Evolutionary conservation across 1,140 invertebrate genomes (phyloP), one percentile per base, ranked within the genome.

Genomic region (Adelges cooleyi): DNA sequence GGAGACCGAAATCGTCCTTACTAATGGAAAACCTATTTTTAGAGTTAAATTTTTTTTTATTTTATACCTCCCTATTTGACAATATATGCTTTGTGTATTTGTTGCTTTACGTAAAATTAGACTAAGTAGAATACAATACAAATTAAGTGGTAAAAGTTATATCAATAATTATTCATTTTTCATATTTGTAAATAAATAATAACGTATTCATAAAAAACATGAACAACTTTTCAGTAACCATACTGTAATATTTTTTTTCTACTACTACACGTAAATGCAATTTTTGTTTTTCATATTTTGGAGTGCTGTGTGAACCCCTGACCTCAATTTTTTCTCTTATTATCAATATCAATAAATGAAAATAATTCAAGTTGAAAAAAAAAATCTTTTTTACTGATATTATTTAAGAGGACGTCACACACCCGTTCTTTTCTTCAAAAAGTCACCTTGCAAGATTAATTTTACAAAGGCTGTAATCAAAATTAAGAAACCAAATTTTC

Each of bases 1-100:
- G 56, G 56, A 62, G 56, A 62, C 42, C 42, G 56, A 62, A 62
- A 48, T 9, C 56, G 56, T 22, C 56, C 56, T 8, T 62, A 62
- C 10, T 62, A 62, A 62, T 22, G 18, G 29, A 33, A 27, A 62
- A 62, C 40, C 17, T 18, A 33, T 29, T 46, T 59, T 62, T 62
- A 62, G 25, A n/a, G 9, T 13, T 33, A 10, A n/a, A 48, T 23
- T 62, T 62, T 62, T 56, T 59, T 62, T 46, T 59, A 46, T 46
- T 15, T 33, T 22, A 42, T 44, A 50, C 17, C 42, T 62, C 33
- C 29, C 29, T 48, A 46, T 46, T 62, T 62, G 56, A 62, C 42
- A 3, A 62, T 29, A 48, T 48, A 48, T 20, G 54, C 23, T 29
- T 27, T 59, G 25, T 48, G 56, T 48, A 62, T 27, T 27, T 62